Percentiles rank a stretch among this genome's conserved stretches.
phyloP scores from a whole-genome alignment of 2,888 invertebrate genomes.

The Heliconius aoede region DNA sequence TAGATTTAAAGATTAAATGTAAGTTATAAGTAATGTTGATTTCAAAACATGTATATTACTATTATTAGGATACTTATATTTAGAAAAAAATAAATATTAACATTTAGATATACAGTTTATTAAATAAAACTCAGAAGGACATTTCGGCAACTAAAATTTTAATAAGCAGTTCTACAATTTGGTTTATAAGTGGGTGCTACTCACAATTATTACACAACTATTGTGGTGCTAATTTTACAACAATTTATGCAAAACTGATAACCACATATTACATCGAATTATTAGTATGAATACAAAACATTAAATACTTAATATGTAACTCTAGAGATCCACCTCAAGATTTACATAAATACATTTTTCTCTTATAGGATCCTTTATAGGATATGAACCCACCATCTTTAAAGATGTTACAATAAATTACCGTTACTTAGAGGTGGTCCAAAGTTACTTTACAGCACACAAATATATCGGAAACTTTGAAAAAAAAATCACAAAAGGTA shows the following conservation, averaged over 20 bases:
- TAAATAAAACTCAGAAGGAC: slow-evolving; percentile 25
- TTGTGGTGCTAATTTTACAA: background rate
- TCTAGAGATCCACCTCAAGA: background rate
- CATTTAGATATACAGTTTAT: background rate
- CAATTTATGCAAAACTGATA: background rate
- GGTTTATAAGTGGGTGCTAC: slow-evolving; percentile 29
- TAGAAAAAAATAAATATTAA: no score
- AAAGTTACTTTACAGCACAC: background rate
- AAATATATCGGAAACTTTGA: slow-evolving; percentile 14
- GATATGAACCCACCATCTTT: background rate
- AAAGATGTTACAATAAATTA: background rate
- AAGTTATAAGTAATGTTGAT: no score
- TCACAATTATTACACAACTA: slow-evolving; percentile 13
- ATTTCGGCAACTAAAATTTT: slow-evolving; percentile 42
- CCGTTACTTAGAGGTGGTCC: background rate
- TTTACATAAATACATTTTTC: background rate
- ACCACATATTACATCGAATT: background rate
- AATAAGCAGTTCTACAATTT: slow-evolving; percentile 40
- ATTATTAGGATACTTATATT: no score
- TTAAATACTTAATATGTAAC: slow-evolving; percentile 2
- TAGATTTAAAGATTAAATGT: no score
- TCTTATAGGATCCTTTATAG: background rate
- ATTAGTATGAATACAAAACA: slow-evolving; percentile 6
- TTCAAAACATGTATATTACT: no score
- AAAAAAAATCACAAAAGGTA: slow-evolving; percentile 36